Base-by-base conservation (phyloP, 2,113 vertebrate genomes). In the Neoarius graeffei region DNA sequence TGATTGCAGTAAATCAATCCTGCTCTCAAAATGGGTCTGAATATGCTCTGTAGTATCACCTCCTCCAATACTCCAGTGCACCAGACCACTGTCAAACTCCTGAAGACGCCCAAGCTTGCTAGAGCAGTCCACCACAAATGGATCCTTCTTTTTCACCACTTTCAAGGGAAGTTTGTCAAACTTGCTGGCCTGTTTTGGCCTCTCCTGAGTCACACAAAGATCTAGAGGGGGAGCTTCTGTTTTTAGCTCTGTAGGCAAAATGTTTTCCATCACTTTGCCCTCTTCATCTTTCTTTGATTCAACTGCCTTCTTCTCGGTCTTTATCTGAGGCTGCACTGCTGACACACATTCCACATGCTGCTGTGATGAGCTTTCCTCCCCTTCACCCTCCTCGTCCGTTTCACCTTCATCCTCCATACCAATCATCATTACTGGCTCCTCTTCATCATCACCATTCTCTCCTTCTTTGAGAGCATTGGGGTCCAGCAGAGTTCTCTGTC, bases 41-140 rank as follows among this genome's bases (percentile, higher is more conserved):
- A 99, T 99, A 93, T 99, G 98, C 91, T 99, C 98, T 25, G 98
- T 99, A 86, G 97, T 99, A 86, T 99, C 98, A 9, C 98, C 98
- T 0, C 98, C 98, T 83, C 98, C 98, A 48, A 99, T 97, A 86
- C 97, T 96, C 98, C 98, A 99, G 92, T 99, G 98, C 89, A 98
- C 93, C 86, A 99, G 93, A 59, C 98, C 98, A 15, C 98, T 99
- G 89, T 99, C 97, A 62, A 99, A 99, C 94, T 98, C 97, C 93
- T 99, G 98, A 80, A 97, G 93, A 27, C 97, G 96, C 74, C 97
- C 97, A 73, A 97, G 92, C 92, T 96, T 96, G 92, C 94, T 95
- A 2, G 97, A 96, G 90, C 97, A 97, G 93, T 97, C 95, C 56
- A 97, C 95, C 67, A 96, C 95, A 89, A 97, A 99, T 0, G 97